These are phyloP conservation scores for Potamarius usumacintae DNA, from an alignment of 2,113 vertebrate species.

Conservation along the genomic window DNA sequence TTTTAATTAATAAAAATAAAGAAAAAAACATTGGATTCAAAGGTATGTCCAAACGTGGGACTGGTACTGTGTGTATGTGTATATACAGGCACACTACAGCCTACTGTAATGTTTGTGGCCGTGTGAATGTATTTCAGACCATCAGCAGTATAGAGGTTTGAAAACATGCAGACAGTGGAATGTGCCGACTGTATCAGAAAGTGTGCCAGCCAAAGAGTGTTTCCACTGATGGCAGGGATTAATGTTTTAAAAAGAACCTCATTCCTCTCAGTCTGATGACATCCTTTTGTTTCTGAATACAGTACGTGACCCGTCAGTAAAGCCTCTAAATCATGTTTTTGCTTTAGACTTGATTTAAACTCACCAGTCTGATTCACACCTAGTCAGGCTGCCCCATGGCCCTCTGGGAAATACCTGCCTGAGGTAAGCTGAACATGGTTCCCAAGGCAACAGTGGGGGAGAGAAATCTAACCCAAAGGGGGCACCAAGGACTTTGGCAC, in stretches of 20 bases:
- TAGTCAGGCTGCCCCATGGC: background rate
- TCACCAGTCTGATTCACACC: background rate
- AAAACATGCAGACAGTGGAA: background rate
- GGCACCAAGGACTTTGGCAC: background rate
- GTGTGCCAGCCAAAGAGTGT: background rate
- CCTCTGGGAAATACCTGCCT: slow-evolving; percentile 53
- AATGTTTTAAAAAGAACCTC: slow-evolving; percentile 36
- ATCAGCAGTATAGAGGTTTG: background rate
- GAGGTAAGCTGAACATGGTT: slow-evolving; percentile 47
- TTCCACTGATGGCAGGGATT: slow-evolving; percentile 34
- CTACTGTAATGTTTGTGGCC: background rate
- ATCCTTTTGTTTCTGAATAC: slow-evolving; percentile 19
- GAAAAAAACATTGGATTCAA: too few species aligned
- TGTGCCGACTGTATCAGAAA: background rate
- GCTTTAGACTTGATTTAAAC: background rate
- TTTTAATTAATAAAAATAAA: too few species aligned
- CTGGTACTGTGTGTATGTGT: too few species aligned
- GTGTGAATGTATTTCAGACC: background rate
- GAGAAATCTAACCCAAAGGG: slow-evolving; percentile 54
- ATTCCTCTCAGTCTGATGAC: slow-evolving; percentile 28
- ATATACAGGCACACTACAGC: too few species aligned
- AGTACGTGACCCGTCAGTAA: slow-evolving; percentile 5
- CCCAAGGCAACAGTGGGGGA: slow-evolving; percentile 52
- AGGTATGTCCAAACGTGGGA: too few species aligned
- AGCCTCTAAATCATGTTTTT: slow-evolving; percentile 24